A percentile compares a stretch with the other conserved stretches of the same genome.
Conservation (phyloP, 2,797 vertebrate genomes). For the Babyrousa celebensis region DNA sequence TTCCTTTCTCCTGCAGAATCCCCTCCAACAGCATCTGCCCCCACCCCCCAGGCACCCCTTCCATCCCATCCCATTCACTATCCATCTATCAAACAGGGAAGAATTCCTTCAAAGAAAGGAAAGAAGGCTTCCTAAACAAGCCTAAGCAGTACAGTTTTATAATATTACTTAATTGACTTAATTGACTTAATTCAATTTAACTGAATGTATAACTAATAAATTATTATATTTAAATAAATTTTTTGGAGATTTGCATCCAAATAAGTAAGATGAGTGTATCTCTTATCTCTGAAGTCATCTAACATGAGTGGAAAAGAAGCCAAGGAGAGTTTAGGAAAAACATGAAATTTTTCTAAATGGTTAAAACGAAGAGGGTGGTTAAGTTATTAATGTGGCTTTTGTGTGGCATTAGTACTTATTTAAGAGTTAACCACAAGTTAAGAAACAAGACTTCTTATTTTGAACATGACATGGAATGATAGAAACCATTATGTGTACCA, state of each 20-base stretch:
- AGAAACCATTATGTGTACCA: conserved; percentile 91
- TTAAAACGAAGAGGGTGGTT: not conserved
- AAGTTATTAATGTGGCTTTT: conserved; percentile 56
- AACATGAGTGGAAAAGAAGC: conserved; percentile 17
- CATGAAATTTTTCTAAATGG: not conserved
- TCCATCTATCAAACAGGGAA: not conserved
- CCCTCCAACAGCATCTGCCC: not conserved
- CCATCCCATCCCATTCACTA: not conserved
- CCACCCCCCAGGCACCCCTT: not conserved
- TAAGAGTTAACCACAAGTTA: conserved; percentile 60
- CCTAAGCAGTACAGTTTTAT: not conserved
- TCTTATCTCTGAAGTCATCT: conserved; percentile 26
- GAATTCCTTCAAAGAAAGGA: not conserved
- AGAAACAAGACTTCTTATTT: conserved; percentile 78
- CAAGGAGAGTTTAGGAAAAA: conserved; percentile 49
- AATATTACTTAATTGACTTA: not conserved
- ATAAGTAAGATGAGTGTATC: not conserved
- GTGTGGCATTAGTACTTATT: conserved; percentile 64
- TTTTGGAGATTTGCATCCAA: conserved; percentile 15
- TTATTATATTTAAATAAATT: not conserved
- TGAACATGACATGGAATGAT: conserved; percentile 87
- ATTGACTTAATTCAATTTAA: no score
- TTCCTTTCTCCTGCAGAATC: not conserved
- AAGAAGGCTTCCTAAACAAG: not conserved
- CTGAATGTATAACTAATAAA: not conserved